Conservation (phyloP, 2,797 vertebrate species). For the Atherinosoma microstoma region DNA sequence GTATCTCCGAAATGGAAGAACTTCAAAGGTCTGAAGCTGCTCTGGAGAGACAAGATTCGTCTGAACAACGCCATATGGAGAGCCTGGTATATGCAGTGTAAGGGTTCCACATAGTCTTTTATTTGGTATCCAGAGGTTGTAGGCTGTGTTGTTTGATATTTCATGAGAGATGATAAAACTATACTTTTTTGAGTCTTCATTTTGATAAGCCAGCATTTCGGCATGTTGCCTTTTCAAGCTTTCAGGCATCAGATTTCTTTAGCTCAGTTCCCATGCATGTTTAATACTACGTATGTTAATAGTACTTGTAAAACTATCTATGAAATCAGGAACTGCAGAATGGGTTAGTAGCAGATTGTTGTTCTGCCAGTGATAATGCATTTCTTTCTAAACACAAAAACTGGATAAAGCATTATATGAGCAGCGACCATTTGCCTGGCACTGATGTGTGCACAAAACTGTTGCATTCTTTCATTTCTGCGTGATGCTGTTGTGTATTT, state of each 20-base stretch:
- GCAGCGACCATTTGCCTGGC: not conserved
- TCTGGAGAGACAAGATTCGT: slow-evolving; percentile 99
- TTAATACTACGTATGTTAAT: not conserved
- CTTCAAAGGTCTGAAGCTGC: slow-evolving; percentile 96
- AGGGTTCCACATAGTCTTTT: slow-evolving; percentile 63
- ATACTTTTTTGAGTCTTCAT: not conserved
- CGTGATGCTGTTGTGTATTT: not conserved
- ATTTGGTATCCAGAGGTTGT: not conserved
- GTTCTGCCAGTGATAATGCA: not conserved
- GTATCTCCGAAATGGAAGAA: slow-evolving; percentile 99
- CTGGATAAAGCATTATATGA: slow-evolving; percentile 15
- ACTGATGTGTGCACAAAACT: not conserved
- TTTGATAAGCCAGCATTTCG: not conserved
- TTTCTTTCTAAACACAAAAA: slow-evolving; percentile 13
- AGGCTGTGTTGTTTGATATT: not conserved
- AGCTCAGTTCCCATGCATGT: not conserved
- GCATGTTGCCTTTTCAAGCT: not conserved
- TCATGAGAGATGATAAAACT: not conserved
- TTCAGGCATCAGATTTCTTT: too few relatives aligned
- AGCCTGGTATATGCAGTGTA: slow-evolving; percentile 99
- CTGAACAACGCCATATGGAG: slow-evolving; percentile 99
- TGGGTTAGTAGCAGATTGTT: not conserved
- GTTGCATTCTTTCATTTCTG: too few relatives aligned
- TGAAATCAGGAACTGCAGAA: not conserved
- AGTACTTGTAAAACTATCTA: not conserved